Base-by-base conservation (phyloP, 1,140 invertebrate species). In the Bombus consobrinus region DNA sequence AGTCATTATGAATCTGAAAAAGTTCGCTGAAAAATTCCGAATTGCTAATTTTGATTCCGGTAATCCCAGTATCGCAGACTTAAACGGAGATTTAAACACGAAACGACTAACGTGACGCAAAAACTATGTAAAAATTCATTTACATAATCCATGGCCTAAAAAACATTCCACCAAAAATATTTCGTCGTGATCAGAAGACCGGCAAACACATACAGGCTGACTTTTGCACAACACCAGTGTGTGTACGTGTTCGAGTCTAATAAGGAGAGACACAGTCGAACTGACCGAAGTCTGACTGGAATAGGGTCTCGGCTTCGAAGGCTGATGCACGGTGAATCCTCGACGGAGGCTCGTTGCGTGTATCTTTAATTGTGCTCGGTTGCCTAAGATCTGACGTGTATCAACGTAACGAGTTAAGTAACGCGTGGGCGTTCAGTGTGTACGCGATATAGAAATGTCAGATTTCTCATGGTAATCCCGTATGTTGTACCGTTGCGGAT, bases 331-430 rank as follows among this genome's bases (percentile, higher is more conserved):
- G 73, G 32, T 37, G 73, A 37, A 53, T 75, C 72, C 72, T n/a
- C 39, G 28, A 28, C 69, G 69, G 10, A 41, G 39, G 69, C 69
- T 41, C 59, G 53, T 81, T 53, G 59, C 59, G 59, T 43, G 39
- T 43, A 43, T 43, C 25, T 76, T 69, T 53, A 80, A 69, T 37
- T 71, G 43, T 73, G 5, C 53, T 53, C 53, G 28, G 39, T 68
- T 69, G 66, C 66, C 12, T 53, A 69, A 78, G 74, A 28, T 76
- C 74, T 76, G 76, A 80, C 78, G 78, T 43, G 66, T 15, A 69
- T 80, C 66, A 53, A 80, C 64, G 78, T 66, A 69, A 80, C 78
- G 66, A 32, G 78, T 69, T 69, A 47, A 69, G 78, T 80, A 69
- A 80, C 77, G 62, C 77, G 77, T 47, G 41, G 78, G 64, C 3